Evolutionary conservation across 2,888 invertebrate species (phyloP), one percentile per base, ranked within the genome.

Genomic region (Lingula anatina): DNA sequence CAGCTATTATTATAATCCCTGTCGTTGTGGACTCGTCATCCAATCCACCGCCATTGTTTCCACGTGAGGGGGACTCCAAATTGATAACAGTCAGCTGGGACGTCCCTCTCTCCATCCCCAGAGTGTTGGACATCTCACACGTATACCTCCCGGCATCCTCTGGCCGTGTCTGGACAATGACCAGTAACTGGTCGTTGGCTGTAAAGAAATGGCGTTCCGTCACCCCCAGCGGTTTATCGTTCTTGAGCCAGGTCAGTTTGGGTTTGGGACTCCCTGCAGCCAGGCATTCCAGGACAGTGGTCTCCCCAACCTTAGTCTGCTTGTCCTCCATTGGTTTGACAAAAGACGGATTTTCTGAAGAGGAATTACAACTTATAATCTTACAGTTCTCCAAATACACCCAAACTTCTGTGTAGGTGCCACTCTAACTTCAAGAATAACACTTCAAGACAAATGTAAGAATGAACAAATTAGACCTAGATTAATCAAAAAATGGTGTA

Each of bases 261-360:
- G 89, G 93, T 72, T 85, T 86, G 2, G 92, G 92, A 46, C 87
- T 87, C 2, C 92, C 92, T 54, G 85, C 84, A 39, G 88, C 87
- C 84, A 88, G 84, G 73, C 95, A 95, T 72, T 91, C 89, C 49
- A 95, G 76, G 4, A 94, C 92, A 49, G 89, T 86, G 20, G 89
- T 87, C 51, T 87, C 86, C 0, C 94, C 94, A 48, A 85, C 85
- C 31, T 83, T 83, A 0, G 87, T 86, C 77, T 88, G 87, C 73
- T 90, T 90, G 66, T 88, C 85, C 70, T 86, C 86, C 88, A 91
- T 89, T 4, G 87, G 85, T 74, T 87, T 87, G 3, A 85, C 85
- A 78, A 94, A 91, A 20, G 87, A 86, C 3, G 94, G 93, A 57
- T 86, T 86, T 79, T 93, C 93, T 83, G 81, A 51, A 70, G 71